Evolutionary conservation across 2,888 invertebrate genomes (phyloP), one percentile per base, ranked within the genome.

Genomic region (Eupithecia inturbata): DNA sequence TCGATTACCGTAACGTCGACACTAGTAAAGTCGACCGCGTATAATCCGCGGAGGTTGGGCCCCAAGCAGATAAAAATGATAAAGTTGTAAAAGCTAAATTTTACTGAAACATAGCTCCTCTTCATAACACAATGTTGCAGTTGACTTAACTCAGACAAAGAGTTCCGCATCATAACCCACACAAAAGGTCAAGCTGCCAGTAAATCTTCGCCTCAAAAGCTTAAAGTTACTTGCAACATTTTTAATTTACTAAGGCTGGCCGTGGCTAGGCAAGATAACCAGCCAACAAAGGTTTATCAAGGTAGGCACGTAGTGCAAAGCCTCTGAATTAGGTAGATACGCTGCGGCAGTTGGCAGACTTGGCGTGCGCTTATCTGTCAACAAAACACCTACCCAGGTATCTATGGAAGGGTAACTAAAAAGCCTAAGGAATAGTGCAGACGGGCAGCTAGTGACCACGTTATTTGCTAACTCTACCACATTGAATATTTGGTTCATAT

Each of bases 351-450:
- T 77, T 78, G 80, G 82, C 79, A 83, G 83, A 85, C 86, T 92
- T 91, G 92, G 91, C 91, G 83, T 80, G 79, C 76, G 81, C 89
- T 92, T 92, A 92, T 92, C 92, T 90, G 85, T 88, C 89, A 89
- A 89, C 90, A 88, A 88, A 89, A 88, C 84, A 87, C 80, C 49
- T 53, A 53, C 82, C 87, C 79, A 82, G 82, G 81, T 83, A 84
- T 81, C 81, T 83, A 79, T 68, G 76, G 82, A 82, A 85, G 81
- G 80, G 81, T 81, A 76, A 76, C 78, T 79, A 77, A 78, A 78
- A 76, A 67, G 60, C 41, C 26, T 57, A 84, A 84, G 79, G 79
- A 80, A 79, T 81, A 80, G 82, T 82, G 84, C 85, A 87, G 81
- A 83, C 85, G 84, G 84, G 70, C 84, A 84, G 84, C 81, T 86